These are phyloP conservation scores for Callopanchax toddi DNA, from an alignment of 2,113 vertebrate species.

Conservation along the genomic window DNA sequence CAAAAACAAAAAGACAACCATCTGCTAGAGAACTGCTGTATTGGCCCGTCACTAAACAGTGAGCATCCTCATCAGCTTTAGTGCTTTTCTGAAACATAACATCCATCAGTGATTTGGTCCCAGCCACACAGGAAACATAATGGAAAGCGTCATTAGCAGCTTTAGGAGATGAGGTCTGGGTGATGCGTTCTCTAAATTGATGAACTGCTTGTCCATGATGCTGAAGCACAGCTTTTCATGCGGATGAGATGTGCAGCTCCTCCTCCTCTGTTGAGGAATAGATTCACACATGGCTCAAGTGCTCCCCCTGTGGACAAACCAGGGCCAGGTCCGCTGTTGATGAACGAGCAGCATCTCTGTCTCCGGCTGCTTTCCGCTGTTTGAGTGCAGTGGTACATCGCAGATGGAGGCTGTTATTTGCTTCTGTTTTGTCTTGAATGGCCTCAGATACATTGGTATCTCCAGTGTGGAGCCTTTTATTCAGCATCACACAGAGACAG, in stretches of 20 bases:
- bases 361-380: slow-evolving; percentile 1
- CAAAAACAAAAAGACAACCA: slow-evolving; percentile 29
- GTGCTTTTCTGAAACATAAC: slow-evolving; percentile 39
- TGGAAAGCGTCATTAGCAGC: slow-evolving; percentile 31
- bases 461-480: slow-evolving; percentile 22
- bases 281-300: slow-evolving; percentile 59
- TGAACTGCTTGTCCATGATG: slow-evolving; percentile 34
- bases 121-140: slow-evolving; percentile 25
- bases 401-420: slow-evolving; percentile 46
- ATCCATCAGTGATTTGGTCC: slow-evolving; percentile 41
- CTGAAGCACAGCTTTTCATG: slow-evolving; percentile 30
- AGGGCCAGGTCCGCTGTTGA: slow-evolving; percentile 19
- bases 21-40: slow-evolving; percentile 30
- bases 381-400: slow-evolving; percentile 29
- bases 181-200: slow-evolving; percentile 37
- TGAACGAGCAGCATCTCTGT: slow-evolving; percentile 12
- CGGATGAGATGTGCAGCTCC: slow-evolving; percentile 31
- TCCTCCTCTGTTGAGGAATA: slow-evolving; percentile 3
- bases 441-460: slow-evolving; percentile 19
- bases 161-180: slow-evolving; percentile 23
- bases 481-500: slow-evolving; percentile 7
- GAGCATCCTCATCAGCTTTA: slow-evolving; percentile 28
- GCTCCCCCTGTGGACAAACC: slow-evolving; percentile 72
- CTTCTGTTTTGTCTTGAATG: slow-evolving; percentile 41
- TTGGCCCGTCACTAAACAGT: slow-evolving; percentile 11